phyloP scores from a whole-genome alignment of 2,888 invertebrate species.

The Microchrysa polita region DNA sequence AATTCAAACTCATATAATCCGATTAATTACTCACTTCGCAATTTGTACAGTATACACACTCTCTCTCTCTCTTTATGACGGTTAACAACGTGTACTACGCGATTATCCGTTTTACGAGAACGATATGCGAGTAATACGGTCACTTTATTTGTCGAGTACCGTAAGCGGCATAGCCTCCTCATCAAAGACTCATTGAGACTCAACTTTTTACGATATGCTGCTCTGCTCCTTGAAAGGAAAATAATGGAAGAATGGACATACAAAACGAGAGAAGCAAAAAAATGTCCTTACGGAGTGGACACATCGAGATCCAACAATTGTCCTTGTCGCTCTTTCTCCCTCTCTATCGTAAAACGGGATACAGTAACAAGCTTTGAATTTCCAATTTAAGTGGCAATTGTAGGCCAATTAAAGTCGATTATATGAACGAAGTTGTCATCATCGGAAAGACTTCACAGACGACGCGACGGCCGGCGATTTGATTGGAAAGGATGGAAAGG shows the following conservation, averaged over 20 bases:
- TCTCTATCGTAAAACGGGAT: slow-evolving; percentile 29
- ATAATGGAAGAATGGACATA: background rate
- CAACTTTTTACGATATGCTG: background rate
- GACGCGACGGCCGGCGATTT: too few relatives aligned
- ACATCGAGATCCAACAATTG: too few relatives aligned
- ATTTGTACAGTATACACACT: background rate
- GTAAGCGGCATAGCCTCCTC: background rate
- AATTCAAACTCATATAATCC: slow-evolving; percentile 29
- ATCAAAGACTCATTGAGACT: background rate
- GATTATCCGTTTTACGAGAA: background rate
- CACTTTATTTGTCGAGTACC: background rate
- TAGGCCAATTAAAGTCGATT: slow-evolving; percentile 38
- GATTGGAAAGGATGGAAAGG: background rate
- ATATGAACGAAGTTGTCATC: slow-evolving; percentile 16
- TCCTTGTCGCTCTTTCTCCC: too few relatives aligned
- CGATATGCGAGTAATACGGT: background rate
- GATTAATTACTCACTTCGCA: slow-evolving; percentile 9
- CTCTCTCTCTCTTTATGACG: background rate
- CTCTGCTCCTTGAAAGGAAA: background rate
- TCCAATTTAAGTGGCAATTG: slow-evolving; percentile 38
- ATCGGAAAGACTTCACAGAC: background rate
- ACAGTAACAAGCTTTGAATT: slow-evolving; percentile 33
- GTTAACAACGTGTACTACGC: background rate
- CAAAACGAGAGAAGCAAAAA: background rate
- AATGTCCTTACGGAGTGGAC: too few relatives aligned